Evolutionary conservation across 2,888 invertebrate genomes (phyloP), one percentile per base, ranked within the genome.

Genomic region (Brenthis hecate): DNA sequence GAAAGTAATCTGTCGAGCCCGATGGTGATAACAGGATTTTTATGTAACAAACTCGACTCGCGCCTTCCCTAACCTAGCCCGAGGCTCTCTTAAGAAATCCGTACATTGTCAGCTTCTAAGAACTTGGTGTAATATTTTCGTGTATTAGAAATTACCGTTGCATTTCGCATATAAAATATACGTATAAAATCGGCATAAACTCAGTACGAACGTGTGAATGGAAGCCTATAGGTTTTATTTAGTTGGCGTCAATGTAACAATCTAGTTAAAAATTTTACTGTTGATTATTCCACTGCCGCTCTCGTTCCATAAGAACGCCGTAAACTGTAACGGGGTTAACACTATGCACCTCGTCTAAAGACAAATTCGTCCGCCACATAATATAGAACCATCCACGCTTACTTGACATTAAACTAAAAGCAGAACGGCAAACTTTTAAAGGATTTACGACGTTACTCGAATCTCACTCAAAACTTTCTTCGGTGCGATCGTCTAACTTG

Each of bases 1-100:
- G 92, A 89, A 91, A 91, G 89, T 92, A 92, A 92, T 92, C 91
- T 92, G 90, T 90, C 89, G 90, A 88, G 89, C 87, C 87, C 84
- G 86, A 86, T 86, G 83, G 89, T 88, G 89, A 90, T 91, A 92
- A 91, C 91, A 84, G 88, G 86, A 92, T 92, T 92, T 92, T 92
- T 92, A 89, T 92, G 91, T 92, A 86, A 89, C 90, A 90, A 91
- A 87, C 88, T 86, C 85, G 84, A 87, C 83, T 91, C 87, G 86
- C 91, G 91, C 91, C 91, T 89, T 86, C 91, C 91, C 91, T 91
- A 85, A 87, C 89, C 89, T 92, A 89, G 92, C 92, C 91, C 68
- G 83, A 72, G 92, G 92, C 89, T 84, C 84, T 85, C 81, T 85
- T 83, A 81, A 85, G 85, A 89, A 89, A 90, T 88, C 88, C 87